Conservation (phyloP, 2,797 vertebrate genomes). For the Centropyge bicolor region DNA sequence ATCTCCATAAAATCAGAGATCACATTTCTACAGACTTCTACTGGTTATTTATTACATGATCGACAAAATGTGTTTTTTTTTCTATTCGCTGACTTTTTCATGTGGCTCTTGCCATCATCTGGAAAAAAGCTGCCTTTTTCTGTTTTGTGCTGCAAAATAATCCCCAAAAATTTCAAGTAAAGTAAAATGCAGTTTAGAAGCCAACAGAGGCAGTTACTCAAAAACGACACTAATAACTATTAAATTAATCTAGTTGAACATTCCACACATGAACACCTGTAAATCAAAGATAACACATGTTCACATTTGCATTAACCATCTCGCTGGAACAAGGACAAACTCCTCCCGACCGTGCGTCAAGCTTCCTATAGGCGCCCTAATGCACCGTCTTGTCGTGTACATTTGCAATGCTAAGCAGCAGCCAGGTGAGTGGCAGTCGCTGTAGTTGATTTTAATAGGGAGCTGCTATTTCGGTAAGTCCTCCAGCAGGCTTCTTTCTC, state of each 20-base stretch:
- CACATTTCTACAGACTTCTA: neutral
- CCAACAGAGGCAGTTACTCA: neutral
- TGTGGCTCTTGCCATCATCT: neutral
- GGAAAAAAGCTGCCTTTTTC: neutral
- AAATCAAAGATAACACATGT: neutral
- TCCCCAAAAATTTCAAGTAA: no score
- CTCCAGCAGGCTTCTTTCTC: slow-evolving; percentile 64
- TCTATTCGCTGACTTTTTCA: neutral
- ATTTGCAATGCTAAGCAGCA: slow-evolving; percentile 65
- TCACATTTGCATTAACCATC: slow-evolving; percentile 4
- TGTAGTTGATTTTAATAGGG: slow-evolving; percentile 68
- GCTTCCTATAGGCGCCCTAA: slow-evolving; percentile 15
- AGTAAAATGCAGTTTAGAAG: neutral
- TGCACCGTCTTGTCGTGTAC: slow-evolving; percentile 2
- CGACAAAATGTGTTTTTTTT: neutral
- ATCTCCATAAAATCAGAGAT: neutral
- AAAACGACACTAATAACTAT: neutral
- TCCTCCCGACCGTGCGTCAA: slow-evolving; percentile 11
- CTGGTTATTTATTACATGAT: neutral
- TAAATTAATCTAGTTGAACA: neutral
- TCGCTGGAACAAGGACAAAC: slow-evolving; percentile 23
- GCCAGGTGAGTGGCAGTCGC: slow-evolving; percentile 70
- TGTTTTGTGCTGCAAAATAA: neutral
- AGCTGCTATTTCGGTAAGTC: slow-evolving; percentile 66
- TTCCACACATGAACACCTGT: neutral